Evolutionary conservation across 2,888 invertebrate species (phyloP).

Genomic region (Amblyjoppa fuscipennis): DNA sequence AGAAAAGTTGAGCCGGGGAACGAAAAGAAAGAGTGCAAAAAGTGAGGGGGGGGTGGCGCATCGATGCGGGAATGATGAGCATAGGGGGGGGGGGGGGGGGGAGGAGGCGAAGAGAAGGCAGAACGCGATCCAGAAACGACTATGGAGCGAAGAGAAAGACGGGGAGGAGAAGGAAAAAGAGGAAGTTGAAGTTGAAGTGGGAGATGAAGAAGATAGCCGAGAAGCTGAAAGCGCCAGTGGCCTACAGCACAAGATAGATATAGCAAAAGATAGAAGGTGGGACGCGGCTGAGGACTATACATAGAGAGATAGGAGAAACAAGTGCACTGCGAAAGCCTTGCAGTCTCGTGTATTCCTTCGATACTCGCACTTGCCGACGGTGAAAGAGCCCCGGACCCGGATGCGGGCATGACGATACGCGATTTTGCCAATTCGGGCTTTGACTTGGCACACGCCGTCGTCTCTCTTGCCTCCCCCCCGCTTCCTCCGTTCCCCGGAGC

Average conservation of each 20-base stretch:
- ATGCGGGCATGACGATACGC: constrained; percentile 77
- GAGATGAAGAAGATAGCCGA: constrained; percentile 37
- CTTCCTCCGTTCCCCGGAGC: constrained; percentile 1
- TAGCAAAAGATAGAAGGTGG: neutral
- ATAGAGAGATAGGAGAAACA: constrained; percentile 30
- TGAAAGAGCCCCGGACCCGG: constrained; percentile 39
- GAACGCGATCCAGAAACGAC: constrained; percentile 26
- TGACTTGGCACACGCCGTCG: constrained; percentile 69
- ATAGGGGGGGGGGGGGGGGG: neutral
- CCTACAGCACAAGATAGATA: constrained; percentile 33
- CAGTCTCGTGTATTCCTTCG: constrained; percentile 51
- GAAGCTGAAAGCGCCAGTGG: constrained; percentile 38
- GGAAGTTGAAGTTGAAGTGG: constrained; percentile 34
- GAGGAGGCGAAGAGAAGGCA: neutral
- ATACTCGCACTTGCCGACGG: constrained; percentile 49
- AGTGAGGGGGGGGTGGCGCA: constrained; percentile 38
- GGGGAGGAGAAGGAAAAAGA: constrained; percentile 19
- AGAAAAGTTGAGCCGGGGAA: constrained; percentile 33
- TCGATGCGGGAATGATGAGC: constrained; percentile 58
- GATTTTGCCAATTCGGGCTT: constrained; percentile 80
- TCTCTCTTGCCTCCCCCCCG: constrained; percentile 14
- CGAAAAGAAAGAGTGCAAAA: constrained; percentile 27
- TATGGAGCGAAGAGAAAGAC: constrained; percentile 12
- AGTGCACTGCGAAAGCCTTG: constrained; percentile 35
- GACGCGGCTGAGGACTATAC: constrained; percentile 23